phyloP scores from a whole-genome alignment of 2,797 vertebrate genomes.

The Anomalospiza imberbis region DNA sequence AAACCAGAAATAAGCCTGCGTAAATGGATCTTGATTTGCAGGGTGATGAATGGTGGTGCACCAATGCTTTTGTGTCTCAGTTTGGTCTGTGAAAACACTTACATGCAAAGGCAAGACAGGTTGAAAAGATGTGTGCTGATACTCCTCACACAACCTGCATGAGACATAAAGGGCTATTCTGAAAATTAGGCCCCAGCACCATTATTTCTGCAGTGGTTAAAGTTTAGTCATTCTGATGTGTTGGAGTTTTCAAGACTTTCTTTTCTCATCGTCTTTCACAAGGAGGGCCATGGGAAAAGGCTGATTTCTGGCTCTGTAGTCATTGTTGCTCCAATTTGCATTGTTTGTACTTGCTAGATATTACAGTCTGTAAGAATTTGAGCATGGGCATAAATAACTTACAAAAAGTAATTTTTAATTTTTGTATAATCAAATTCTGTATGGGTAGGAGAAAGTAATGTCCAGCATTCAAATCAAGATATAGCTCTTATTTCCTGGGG shows the following conservation, averaged over 20 bases:
- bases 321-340: not conserved
- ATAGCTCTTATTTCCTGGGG: not conserved
- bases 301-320: not conserved
- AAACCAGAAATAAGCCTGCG: not conserved
- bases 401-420: not conserved
- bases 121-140: not conserved
- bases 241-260: not conserved
- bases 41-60: not conserved
- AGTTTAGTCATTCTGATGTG: not conserved
- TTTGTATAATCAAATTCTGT: not conserved
- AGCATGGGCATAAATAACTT: not conserved
- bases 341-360: not conserved
- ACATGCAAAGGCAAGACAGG: not conserved
- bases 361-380: not conserved
- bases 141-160: not conserved
- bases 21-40: slow-evolving; percentile 4
- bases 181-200: not conserved
- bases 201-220: not conserved
- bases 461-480: not conserved
- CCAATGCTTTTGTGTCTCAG: not conserved
- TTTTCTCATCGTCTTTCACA: not conserved
- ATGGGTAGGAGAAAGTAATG: not conserved
- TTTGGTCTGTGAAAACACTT: not conserved
- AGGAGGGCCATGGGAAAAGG: not conserved
- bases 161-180: not conserved